phyloP scores from a whole-genome alignment of 1,140 invertebrate species.

The Diuraphis noxia region DNA sequence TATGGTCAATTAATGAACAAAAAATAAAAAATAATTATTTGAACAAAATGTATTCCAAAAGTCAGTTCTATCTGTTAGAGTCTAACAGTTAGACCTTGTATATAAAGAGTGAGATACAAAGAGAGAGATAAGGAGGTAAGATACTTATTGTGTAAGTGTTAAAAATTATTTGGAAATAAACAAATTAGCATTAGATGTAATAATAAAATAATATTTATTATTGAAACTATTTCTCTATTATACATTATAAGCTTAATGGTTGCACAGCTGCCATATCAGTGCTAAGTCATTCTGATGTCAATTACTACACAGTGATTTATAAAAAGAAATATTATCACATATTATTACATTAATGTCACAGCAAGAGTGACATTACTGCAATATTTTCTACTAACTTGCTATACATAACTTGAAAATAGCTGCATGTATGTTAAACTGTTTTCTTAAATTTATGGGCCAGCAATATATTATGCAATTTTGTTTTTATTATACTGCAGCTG shows the following conservation, averaged over 20 bases:
- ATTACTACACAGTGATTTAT: neutral
- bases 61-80: too few species aligned
- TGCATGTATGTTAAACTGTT: neutral
- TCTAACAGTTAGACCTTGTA: too few species aligned
- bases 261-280: neutral
- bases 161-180: neutral
- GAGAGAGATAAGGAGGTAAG: too few species aligned
- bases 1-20: too few species aligned
- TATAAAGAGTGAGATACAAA: too few species aligned
- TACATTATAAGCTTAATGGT: neutral
- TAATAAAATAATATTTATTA: neutral
- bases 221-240: neutral
- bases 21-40: too few species aligned
- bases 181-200: neutral
- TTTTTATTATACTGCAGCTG: slow-evolving; percentile 8
- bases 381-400: neutral
- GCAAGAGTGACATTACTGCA: neutral
- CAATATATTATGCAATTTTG: neutral
- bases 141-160: neutral
- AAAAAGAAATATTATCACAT: slow-evolving; percentile 3
- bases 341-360: neutral
- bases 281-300: neutral
- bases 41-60: too few species aligned
- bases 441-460: neutral
- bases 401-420: neutral